Evolutionary conservation across 2,113 vertebrate species (phyloP).

Genomic region (Neofelis nebulosa): DNA sequence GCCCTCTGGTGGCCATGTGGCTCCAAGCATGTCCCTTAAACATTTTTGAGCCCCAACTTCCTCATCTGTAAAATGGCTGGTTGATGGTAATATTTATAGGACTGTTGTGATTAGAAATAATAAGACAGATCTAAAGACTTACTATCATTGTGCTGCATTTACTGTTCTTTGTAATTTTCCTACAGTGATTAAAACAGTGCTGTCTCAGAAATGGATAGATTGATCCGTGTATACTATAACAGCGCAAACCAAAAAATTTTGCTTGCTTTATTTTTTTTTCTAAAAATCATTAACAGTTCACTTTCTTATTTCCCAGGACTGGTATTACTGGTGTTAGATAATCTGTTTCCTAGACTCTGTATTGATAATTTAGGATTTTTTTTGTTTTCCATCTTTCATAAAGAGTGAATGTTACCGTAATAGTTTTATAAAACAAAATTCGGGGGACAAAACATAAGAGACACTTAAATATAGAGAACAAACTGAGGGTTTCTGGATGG

Average conservation of each 20-base stretch:
- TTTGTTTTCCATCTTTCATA: conserved; percentile 2
- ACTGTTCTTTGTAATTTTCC: background rate
- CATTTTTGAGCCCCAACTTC: conserved; percentile 19
- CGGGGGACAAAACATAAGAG: too few species aligned
- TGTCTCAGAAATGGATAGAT: background rate
- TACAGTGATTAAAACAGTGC: conserved; percentile 27
- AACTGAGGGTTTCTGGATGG: too few species aligned
- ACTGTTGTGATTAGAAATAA: conserved; percentile 39
- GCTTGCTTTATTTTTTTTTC: conserved; percentile 50
- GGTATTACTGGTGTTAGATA: conserved; percentile 16
- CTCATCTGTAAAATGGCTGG: conserved; percentile 45
- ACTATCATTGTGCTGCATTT: background rate
- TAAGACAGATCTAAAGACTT: conserved; percentile 35
- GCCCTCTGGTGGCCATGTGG: conserved; percentile 37
- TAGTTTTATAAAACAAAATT: conserved; percentile 12
- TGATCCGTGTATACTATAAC: background rate
- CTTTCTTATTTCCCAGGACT: conserved; percentile 22
- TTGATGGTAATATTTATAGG: background rate
- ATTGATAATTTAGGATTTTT: background rate
- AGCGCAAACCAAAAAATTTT: background rate
- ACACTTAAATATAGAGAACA: too few species aligned
- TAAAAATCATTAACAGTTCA: background rate
- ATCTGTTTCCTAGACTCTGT: conserved; percentile 5
- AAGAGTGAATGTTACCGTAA: background rate
- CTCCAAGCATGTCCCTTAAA: background rate